A percentile compares a stretch with the other conserved stretches of the same genome.
Evolutionary conservation across 2,888 invertebrate species (phyloP).

Genomic region (Phorcus lineatus): DNA sequence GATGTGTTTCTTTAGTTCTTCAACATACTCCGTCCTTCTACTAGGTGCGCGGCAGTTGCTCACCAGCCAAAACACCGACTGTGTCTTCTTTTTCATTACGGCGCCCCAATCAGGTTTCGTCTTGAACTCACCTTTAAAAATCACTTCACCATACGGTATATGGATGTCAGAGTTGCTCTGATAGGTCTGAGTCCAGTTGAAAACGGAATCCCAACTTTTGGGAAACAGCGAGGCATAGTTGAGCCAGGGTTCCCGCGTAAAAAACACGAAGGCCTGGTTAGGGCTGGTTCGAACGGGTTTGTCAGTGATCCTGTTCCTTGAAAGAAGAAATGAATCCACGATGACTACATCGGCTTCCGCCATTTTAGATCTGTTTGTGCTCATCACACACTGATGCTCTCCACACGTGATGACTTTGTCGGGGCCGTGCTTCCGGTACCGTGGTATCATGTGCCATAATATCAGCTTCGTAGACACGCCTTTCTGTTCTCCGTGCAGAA

Average conservation of each 20-base stretch:
- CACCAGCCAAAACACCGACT: conserved; percentile 43
- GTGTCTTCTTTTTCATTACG: conserved; percentile 35
- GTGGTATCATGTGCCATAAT: background rate
- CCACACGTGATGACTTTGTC: background rate
- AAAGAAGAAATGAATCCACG: conserved; percentile 12
- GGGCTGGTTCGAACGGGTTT: background rate
- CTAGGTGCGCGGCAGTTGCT: conserved; percentile 43
- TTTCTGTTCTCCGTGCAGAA: background rate
- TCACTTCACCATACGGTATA: conserved; percentile 39
- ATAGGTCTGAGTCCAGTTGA: conserved; percentile 59
- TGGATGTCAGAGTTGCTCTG: conserved; percentile 50
- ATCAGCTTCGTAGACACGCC: background rate
- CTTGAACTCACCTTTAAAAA: background rate
- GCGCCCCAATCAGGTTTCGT: conserved; percentile 32
- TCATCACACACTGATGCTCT: background rate
- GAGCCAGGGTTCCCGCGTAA: background rate
- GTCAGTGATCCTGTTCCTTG: background rate
- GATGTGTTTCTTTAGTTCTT: conserved; percentile 36
- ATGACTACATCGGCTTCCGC: background rate
- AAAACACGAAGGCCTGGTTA: conserved; percentile 14
- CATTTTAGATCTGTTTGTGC: background rate
- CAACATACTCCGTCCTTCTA: conserved; percentile 36
- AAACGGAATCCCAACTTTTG: conserved; percentile 27
- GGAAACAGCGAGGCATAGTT: background rate
- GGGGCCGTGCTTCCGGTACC: background rate